Conservation (phyloP, 2,888 invertebrate genomes). For the Sinodicranocentrus sp. region DNA sequence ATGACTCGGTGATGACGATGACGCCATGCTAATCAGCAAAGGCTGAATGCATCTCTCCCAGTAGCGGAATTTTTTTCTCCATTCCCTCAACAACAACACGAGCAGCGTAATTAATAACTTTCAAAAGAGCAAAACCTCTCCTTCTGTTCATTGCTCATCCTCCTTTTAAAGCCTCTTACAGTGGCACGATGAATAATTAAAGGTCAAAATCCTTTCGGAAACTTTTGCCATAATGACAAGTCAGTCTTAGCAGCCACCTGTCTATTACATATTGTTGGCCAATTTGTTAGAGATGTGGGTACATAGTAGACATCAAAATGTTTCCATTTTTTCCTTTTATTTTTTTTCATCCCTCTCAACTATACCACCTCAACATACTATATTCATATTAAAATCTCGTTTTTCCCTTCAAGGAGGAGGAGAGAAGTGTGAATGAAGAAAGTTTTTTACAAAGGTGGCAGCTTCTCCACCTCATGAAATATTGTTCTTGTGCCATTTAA, state of each 20-base stretch:
- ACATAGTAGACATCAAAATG: no score
- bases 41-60: constrained; percentile 10
- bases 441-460: constrained; percentile 14
- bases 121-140: constrained; percentile 36
- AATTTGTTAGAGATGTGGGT: constrained; percentile 35
- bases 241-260: constrained; percentile 35
- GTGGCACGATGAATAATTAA: constrained; percentile 69
- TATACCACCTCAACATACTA: not conserved
- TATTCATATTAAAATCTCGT: constrained; percentile 23
- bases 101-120: constrained; percentile 67
- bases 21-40: constrained; percentile 55
- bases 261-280: constrained; percentile 48
- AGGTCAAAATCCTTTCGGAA: constrained; percentile 73
- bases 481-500: not conserved
- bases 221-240: constrained; percentile 52
- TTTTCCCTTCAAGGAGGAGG: constrained; percentile 19
- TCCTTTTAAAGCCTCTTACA: constrained; percentile 49
- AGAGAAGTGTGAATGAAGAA: constrained; percentile 45
- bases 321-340: constrained; percentile 5
- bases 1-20: constrained; percentile 31
- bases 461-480: not conserved
- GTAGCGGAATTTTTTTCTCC: constrained; percentile 25
- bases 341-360: constrained; percentile 43
- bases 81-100: constrained; percentile 17
- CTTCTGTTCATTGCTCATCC: constrained; percentile 2